Evolutionary conservation across 2,797 vertebrate species (phyloP).

Genomic region (Masticophis lateralis): DNA sequence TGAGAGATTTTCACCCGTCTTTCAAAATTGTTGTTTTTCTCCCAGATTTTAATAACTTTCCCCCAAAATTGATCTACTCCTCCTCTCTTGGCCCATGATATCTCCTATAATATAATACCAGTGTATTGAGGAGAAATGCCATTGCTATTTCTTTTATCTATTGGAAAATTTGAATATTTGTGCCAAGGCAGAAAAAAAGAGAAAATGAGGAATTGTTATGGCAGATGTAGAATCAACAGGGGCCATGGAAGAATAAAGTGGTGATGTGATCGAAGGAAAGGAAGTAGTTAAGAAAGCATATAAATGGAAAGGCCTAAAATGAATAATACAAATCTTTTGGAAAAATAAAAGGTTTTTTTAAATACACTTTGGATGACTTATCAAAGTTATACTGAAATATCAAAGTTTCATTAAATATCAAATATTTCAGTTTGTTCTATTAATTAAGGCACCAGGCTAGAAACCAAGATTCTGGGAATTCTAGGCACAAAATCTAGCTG

Average conservation of each 20-base stretch:
- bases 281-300: background rate
- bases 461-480: background rate
- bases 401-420: slow-evolving; percentile 17
- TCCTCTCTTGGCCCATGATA: background rate
- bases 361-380: slow-evolving; percentile 5
- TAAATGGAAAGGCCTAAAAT: background rate
- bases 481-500: background rate
- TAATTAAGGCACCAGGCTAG: background rate
- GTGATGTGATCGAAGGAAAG: background rate
- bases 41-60: background rate
- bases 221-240: background rate
- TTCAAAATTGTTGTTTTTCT: background rate
- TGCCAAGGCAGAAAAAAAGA: background rate
- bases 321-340: background rate
- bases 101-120: background rate
- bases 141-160: background rate
- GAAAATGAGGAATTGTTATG: background rate
- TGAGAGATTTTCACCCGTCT: background rate
- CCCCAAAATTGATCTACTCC: background rate
- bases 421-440: background rate
- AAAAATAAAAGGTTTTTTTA: background rate
- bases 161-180: background rate
- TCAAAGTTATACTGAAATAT: slow-evolving; percentile 32
- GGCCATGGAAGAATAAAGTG: background rate
- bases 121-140: background rate